Base-by-base conservation (phyloP, 1,140 invertebrate species). In the Zaprionus kolodkinae region DNA sequence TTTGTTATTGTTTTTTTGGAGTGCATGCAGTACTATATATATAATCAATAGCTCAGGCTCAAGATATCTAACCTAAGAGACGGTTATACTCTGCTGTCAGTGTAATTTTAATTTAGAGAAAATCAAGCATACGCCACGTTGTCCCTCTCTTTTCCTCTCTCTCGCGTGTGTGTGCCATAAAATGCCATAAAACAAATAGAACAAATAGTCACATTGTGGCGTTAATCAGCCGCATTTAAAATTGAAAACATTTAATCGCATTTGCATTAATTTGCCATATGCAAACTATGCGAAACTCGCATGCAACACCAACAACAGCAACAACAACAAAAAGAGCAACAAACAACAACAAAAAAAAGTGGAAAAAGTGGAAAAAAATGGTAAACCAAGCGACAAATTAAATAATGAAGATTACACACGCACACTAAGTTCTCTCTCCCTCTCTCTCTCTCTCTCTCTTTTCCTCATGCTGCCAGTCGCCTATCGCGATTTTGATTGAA, bases 201-300 rank as follows among this genome's bases (percentile, higher is more conserved):
- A 72, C 61, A 72, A 61, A 76, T 72, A 71, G 68, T 72, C 68
- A 72, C 69, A 76, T 76, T 76, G 67, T 72, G 61, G 68, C 55
- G 56, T 72, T 76, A 76, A 76, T 72, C 73, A 76, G 55, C 33
- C 48, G 72, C 61, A 69, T 60, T 76, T 72, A 21, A 79, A 79
- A 71, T 45, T 69, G 69, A 81, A 76, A 87, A 76, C 69, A 86
- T 87, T 86, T 86, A 87, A 86, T 86, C 76, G 76, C 50, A 82
- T 86, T 86, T 86, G 72, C 83, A 87, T 79, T 66, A 75, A 82
- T 79, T 81, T 79, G 40, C 61, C 43, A 40, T 76, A 65, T 66
- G 69, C 69, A 71, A 73, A 73, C 60, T 55, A 45, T 61, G 64
- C 25, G 25, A 54, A 48, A 63, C 30, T 10, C 17, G 45, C 15